These are phyloP conservation scores for Enteromius anoplus DNA, from an alignment of 2,797 vertebrate species.

Conservation along the genomic window DNA sequence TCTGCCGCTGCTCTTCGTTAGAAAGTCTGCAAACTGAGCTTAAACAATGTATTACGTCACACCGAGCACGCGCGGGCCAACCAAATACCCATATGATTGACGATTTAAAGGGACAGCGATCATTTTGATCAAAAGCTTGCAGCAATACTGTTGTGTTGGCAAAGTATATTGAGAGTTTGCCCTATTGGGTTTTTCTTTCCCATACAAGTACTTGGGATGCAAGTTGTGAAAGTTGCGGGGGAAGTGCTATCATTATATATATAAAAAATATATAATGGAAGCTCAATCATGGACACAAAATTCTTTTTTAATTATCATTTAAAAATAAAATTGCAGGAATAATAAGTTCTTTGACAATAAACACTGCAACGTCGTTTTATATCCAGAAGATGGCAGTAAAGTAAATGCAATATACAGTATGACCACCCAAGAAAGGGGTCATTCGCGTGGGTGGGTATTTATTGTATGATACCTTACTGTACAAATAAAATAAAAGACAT, in stretches of 20 bases:
- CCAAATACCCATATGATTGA: not conserved
- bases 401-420: not conserved
- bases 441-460: not conserved
- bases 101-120: not conserved
- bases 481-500: not conserved
- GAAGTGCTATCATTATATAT: not conserved
- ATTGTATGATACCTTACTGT: not conserved
- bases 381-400: constrained; percentile 6
- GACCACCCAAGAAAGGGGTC: not conserved
- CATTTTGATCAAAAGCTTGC: too few species aligned
- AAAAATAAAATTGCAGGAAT: not conserved
- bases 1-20: not conserved
- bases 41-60: not conserved
- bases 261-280: not conserved
- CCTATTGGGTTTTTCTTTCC: not conserved
- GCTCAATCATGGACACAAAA: not conserved
- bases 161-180: too few species aligned
- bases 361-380: not conserved
- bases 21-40: not conserved
- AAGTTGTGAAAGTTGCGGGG: not conserved
- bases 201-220: not conserved
- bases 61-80: not conserved
- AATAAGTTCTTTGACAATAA: not conserved
- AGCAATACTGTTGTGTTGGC: not conserved
- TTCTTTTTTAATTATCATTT: not conserved